phyloP scores from a whole-genome alignment of 64 coral and sea anemone genomes.

The Pachyseris speciosa region DNA sequence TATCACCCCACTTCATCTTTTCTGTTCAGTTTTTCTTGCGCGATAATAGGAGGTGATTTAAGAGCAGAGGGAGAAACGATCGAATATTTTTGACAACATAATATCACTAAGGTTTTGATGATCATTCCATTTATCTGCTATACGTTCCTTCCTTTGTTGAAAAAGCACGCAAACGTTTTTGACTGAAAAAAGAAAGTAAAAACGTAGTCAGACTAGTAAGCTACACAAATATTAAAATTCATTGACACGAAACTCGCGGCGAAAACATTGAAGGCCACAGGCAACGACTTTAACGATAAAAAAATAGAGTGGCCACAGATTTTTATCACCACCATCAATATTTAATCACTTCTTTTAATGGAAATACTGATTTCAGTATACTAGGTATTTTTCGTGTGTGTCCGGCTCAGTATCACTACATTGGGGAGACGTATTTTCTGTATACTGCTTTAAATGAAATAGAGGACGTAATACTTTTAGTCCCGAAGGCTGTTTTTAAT shows the following conservation, averaged over 20 bases:
- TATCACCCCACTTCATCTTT: neutral
- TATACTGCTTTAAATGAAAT: neutral
- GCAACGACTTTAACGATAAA: neutral
- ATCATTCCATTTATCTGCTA: neutral
- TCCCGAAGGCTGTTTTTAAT: neutral
- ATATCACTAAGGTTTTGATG: neutral
- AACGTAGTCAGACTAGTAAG: neutral
- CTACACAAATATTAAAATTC: neutral
- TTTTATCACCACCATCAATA: constrained; percentile 3
- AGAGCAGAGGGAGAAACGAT: neutral
- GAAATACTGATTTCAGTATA: neutral
- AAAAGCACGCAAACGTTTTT: no score
- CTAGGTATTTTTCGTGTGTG: neutral
- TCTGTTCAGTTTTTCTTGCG: neutral
- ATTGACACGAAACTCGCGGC: neutral
- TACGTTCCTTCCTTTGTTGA: neutral
- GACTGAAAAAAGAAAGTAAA: no score
- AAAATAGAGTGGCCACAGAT: neutral
- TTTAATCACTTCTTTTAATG: no score
- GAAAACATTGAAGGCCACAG: neutral
- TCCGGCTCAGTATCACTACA: neutral
- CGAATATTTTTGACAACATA: neutral
- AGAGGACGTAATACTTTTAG: neutral
- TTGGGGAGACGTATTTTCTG: neutral
- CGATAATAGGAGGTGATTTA: neutral